A percentile compares a stretch with the other conserved stretches of the same genome.
Conservation (phyloP, 2,797 vertebrate species). For the Perdix hodgsoniae region DNA sequence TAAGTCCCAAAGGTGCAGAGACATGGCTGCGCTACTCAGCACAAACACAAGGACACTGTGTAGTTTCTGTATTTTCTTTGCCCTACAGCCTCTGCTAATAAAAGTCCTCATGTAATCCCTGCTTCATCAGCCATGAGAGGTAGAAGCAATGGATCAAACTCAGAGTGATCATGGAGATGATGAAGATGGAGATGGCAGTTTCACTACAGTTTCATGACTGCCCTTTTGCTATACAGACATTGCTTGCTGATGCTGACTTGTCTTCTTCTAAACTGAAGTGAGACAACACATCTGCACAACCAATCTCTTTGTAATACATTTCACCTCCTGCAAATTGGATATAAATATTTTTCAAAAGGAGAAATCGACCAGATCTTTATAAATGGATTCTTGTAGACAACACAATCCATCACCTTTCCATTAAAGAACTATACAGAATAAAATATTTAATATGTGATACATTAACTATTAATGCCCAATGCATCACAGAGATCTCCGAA, state of each 20-base stretch:
- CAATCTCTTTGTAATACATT: conserved; percentile 46
- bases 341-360: conserved; percentile 9
- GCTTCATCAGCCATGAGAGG: fast-evolving
- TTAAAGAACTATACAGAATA: conserved; percentile 34
- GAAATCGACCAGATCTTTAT: conserved; percentile 38
- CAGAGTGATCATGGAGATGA: not conserved
- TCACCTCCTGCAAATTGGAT: conserved; percentile 3
- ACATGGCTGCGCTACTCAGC: not conserved
- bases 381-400: conserved; percentile 15
- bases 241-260: conserved; percentile 26
- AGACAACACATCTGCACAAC: conserved; percentile 27
- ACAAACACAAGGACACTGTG: not conserved
- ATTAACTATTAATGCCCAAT: conserved; percentile 62
- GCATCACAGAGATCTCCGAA: conserved; percentile 34
- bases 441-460: conserved; percentile 67
- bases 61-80: not conserved
- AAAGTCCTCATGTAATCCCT: not conserved
- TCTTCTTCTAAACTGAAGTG: not conserved
- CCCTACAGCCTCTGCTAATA: not conserved
- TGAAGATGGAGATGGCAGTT: not conserved
- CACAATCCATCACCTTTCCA: conserved; percentile 13
- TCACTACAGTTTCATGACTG: not conserved
- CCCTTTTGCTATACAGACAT: conserved; percentile 14
- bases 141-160: not conserved
- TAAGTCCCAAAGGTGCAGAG: not conserved